Evolutionary conservation across 2,113 vertebrate genomes (phyloP).

Genomic region (Clupea harengus): DNA sequence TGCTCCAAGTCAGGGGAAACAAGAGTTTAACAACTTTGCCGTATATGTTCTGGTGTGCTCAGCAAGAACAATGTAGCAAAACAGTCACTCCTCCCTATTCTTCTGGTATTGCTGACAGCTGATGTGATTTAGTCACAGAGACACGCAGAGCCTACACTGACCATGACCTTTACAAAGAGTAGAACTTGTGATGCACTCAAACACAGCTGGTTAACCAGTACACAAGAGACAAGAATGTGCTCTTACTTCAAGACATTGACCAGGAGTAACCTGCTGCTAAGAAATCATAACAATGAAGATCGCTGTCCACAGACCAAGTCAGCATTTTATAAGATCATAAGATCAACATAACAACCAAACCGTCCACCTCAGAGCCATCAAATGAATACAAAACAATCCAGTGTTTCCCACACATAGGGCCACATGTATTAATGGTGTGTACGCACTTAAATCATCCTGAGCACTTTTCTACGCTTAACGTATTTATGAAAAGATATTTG

Average conservation of each 20-base stretch:
- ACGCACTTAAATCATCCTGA: too few relatives aligned
- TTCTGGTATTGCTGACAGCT: background rate
- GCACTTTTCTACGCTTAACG: too few relatives aligned
- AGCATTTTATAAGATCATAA: background rate
- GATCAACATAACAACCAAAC: background rate
- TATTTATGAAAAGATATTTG: too few relatives aligned
- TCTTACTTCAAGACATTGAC: background rate
- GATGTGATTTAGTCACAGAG: background rate
- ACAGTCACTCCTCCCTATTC: background rate
- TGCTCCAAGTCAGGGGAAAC: background rate
- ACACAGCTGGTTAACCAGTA: background rate
- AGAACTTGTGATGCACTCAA: background rate
- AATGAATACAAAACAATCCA: background rate
- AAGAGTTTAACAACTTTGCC: background rate
- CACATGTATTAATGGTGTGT: too few relatives aligned
- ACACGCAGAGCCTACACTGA: background rate
- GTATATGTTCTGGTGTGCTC: background rate
- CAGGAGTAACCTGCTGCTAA: background rate
- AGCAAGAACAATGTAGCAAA: slow-evolving; percentile 1
- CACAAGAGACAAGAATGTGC: background rate
- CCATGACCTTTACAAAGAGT: background rate
- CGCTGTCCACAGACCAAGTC: background rate
- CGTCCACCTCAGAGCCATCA: background rate
- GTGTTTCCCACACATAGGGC: too few relatives aligned
- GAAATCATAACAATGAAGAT: background rate